phyloP scores from a whole-genome alignment of 2,888 invertebrate species.

The Emmelina monodactyla region DNA sequence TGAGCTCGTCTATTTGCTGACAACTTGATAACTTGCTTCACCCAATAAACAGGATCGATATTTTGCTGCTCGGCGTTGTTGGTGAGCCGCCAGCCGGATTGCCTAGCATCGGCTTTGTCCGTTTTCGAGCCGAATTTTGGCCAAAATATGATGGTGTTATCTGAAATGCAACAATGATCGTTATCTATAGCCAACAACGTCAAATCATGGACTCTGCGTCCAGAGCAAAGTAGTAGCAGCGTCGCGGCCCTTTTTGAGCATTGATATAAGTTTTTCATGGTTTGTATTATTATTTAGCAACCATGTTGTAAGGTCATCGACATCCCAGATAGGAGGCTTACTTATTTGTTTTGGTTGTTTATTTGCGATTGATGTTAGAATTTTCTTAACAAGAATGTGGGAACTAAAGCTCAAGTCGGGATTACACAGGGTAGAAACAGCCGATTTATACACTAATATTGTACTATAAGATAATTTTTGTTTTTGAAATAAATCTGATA shows the following conservation, averaged over 20 bases:
- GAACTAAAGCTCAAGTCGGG: background rate
- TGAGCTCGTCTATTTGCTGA: background rate
- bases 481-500: conserved; percentile 3
- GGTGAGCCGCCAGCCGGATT: background rate
- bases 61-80: background rate
- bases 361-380: background rate
- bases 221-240: conserved; percentile 1
- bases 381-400: background rate
- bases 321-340: conserved; percentile 3
- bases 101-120: background rate
- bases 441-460: conserved; percentile 6
- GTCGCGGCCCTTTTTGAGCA: background rate
- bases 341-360: background rate
- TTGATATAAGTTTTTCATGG: background rate
- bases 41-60: background rate
- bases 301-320: background rate
- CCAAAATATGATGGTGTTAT: background rate
- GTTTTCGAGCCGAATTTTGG: background rate
- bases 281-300: background rate
- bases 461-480: conserved; percentile 2
- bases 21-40: background rate
- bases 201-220: conserved; percentile 2
- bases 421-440: conserved; percentile 4
- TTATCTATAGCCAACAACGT: background rate
- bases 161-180: background rate